A percentile compares a stretch with the other conserved stretches of the same genome.
These are phyloP conservation scores for Aphis craccivora DNA, from an alignment of 1,140 invertebrate species.

Conservation along the genomic window DNA sequence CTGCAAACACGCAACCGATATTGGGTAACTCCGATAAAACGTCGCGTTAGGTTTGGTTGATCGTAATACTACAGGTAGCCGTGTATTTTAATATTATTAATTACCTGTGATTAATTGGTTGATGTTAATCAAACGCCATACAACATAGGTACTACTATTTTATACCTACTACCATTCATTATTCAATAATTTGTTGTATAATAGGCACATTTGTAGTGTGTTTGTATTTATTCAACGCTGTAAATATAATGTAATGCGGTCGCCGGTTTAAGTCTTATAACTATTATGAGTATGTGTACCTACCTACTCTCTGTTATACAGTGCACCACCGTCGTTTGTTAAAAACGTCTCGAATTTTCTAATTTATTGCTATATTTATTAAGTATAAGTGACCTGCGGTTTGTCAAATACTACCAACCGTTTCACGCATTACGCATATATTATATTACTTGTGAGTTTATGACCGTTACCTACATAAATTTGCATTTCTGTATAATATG, in stretches of 20 bases:
- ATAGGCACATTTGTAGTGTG: neutral
- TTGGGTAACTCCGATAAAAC: neutral
- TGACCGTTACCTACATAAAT: neutral
- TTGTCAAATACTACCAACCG: neutral
- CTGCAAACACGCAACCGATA: neutral
- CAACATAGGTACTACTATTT: neutral
- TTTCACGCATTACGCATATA: neutral
- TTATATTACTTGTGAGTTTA: neutral
- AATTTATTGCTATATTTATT: neutral
- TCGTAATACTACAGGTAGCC: neutral
- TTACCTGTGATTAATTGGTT: slow-evolving; percentile 3
- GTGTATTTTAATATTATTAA: neutral
- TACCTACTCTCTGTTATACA: too few species aligned
- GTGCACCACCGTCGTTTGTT: neutral
- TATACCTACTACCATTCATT: neutral
- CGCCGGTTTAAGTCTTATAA: neutral
- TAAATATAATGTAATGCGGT: neutral
- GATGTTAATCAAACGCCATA: neutral
- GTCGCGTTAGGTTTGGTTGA: neutral
- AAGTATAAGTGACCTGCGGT: neutral
- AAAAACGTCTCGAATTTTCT: neutral
- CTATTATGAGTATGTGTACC: neutral
- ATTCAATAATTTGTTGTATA: neutral
- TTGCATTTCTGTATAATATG: neutral
- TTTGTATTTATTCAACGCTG: neutral